Conservation (phyloP, 2,888 invertebrate genomes). For the Ochlodes sylvanus region DNA sequence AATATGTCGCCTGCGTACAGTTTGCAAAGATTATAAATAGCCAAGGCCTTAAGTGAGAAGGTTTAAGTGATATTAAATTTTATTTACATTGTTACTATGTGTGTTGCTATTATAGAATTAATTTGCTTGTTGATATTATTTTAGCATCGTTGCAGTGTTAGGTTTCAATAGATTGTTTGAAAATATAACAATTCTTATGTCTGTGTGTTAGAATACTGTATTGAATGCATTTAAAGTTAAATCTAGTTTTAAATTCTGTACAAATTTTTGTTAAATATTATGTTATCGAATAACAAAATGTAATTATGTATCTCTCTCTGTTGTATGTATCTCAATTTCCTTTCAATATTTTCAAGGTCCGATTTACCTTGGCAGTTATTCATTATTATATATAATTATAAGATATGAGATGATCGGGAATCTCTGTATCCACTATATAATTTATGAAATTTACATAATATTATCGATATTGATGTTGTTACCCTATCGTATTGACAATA, state of each 20-base stretch:
- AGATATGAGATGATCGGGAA: slow-evolving; percentile 1
- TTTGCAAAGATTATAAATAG: background rate
- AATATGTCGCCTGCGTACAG: background rate
- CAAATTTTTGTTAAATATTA: slow-evolving; percentile 7
- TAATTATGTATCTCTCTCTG: slow-evolving; percentile 20
- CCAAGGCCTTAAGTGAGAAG: slow-evolving; percentile 39
- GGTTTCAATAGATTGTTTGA: background rate
- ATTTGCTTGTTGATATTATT: slow-evolving; percentile 28
- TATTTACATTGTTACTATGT: slow-evolving; percentile 40
- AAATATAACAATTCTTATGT: slow-evolving; percentile 1
- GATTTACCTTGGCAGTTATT: background rate
- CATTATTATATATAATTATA: background rate
- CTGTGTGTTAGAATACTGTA: slow-evolving; percentile 8
- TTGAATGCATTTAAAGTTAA: slow-evolving; percentile 25
- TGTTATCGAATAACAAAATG: background rate
- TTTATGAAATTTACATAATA: slow-evolving; percentile 4
- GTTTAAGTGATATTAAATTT: slow-evolving; percentile 43
- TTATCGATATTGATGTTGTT: slow-evolving; percentile 42
- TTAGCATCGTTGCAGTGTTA: slow-evolving; percentile 14
- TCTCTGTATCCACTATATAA: background rate
- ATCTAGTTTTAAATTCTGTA: background rate
- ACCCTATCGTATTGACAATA: slow-evolving; percentile 60
- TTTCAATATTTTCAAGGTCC: background rate
- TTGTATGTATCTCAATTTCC: slow-evolving; percentile 4
- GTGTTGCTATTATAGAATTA: slow-evolving; percentile 34